Percentiles rank a stretch among this genome's conserved stretches.
phyloP scores from a whole-genome alignment of 2,797 vertebrate species.

The Leucoraja ocellata region DNA sequence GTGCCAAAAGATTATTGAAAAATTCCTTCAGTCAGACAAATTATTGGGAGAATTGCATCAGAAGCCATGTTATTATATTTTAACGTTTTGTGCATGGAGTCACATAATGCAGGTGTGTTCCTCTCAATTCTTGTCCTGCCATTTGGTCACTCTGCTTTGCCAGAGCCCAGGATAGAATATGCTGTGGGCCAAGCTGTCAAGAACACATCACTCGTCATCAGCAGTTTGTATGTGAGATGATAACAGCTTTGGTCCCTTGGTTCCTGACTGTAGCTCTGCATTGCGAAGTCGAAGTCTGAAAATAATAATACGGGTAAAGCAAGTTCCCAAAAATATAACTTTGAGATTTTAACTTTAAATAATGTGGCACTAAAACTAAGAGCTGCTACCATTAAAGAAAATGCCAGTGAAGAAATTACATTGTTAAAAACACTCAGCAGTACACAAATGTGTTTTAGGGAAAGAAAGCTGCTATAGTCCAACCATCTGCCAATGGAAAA shows the following conservation, averaged over 20 bases:
- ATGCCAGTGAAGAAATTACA: no score
- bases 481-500: no score
- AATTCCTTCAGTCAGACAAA: background rate
- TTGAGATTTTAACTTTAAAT: background rate
- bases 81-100: background rate
- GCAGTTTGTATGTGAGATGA: no score
- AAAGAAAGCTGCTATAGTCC: background rate
- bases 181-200: no score
- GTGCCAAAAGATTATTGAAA: background rate
- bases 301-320: background rate
- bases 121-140: no score
- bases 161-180: no score
- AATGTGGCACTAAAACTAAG: background rate
- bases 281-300: background rate
- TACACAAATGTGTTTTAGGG: background rate
- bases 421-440: background rate
- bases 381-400: background rate
- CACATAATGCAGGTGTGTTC: no score
- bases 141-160: no score
- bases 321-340: background rate
- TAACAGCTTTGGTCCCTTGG: no score
- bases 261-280: no score
- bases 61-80: background rate
- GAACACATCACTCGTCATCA: background rate
- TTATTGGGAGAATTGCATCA: background rate